Evolutionary conservation across 2,113 vertebrate species (phyloP).

Genomic region (Willisornis vidua): DNA sequence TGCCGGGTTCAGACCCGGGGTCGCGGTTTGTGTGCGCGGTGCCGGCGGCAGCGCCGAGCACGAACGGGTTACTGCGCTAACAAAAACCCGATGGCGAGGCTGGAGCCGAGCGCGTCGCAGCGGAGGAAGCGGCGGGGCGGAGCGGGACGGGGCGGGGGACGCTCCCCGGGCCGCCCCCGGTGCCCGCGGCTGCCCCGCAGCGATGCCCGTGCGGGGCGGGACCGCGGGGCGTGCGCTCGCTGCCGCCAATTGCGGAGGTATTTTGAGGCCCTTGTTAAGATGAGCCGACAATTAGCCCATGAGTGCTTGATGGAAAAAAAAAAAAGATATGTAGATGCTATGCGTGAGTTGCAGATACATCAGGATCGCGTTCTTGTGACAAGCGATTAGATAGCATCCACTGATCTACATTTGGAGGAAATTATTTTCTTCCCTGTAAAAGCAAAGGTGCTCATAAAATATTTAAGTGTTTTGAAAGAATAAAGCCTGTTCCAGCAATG

Average conservation of each 20-base stretch:
- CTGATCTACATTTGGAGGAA: not conserved
- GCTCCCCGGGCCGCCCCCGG: not conserved
- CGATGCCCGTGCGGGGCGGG: not conserved
- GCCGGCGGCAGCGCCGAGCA: not conserved
- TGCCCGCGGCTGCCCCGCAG: not conserved
- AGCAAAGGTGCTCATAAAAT: not conserved
- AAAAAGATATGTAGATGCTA: not conserved
- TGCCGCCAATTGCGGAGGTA: fast-evolving
- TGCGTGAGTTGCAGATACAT: not conserved
- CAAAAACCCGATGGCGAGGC: slow-evolving; percentile 30
- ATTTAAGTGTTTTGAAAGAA: not conserved
- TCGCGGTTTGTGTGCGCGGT: not conserved
- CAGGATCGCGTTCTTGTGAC: not conserved
- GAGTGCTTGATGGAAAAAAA: not conserved
- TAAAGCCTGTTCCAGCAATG: not conserved
- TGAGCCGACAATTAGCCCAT: not conserved
- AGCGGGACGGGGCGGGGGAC: not conserved
- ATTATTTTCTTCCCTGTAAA: not conserved
- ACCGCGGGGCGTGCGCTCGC: not conserved
- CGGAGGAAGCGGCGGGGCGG: not conserved
- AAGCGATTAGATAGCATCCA: not conserved
- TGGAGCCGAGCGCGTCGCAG: not conserved
- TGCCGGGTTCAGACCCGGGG: not conserved
- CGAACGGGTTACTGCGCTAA: slow-evolving; percentile 40
- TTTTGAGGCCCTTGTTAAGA: not conserved